These are phyloP conservation scores for Eumeta japonica DNA, from an alignment of 1,140 invertebrate species.

Conservation along the genomic window DNA sequence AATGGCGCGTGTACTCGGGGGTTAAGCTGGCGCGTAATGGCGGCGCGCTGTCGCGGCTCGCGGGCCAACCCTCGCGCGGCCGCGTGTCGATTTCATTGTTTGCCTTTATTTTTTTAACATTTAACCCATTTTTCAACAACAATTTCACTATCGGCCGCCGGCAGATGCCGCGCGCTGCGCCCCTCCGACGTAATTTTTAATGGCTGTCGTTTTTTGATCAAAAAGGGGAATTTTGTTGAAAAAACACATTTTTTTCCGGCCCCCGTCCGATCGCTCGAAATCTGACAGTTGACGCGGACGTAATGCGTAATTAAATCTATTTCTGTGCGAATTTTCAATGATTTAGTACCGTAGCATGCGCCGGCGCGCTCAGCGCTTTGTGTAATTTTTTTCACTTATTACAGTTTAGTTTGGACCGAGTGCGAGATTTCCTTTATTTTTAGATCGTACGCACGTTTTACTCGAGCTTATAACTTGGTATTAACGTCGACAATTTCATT, in stretches of 20 bases:
- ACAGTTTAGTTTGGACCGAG: no score
- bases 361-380: no score
- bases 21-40: conserved; percentile 23
- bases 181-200: conserved; percentile 44
- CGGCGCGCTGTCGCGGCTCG: no score
- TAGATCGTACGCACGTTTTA: no score
- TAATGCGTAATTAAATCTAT: conserved; percentile 56
- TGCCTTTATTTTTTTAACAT: conserved; percentile 39
- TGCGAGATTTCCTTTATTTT: no score
- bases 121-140: conserved; percentile 52
- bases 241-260: conserved; percentile 30
- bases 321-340: conserved; percentile 33
- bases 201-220: conserved; percentile 41
- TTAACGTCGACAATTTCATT: no score
- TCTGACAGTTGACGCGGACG: conserved; percentile 54
- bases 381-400: no score
- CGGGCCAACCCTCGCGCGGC: conserved; percentile 4
- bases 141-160: conserved; percentile 24
- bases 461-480: no score
- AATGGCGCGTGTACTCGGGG: no score
- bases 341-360: no score
- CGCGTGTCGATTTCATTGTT: conserved; percentile 30
- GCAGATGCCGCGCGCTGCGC: conserved; percentile 37
- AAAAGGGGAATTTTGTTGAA: conserved; percentile 29
- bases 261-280: conserved; percentile 27